These are phyloP conservation scores for Tachuris rubrigastra DNA, from an alignment of 2,113 vertebrate species.

Conservation along the genomic window DNA sequence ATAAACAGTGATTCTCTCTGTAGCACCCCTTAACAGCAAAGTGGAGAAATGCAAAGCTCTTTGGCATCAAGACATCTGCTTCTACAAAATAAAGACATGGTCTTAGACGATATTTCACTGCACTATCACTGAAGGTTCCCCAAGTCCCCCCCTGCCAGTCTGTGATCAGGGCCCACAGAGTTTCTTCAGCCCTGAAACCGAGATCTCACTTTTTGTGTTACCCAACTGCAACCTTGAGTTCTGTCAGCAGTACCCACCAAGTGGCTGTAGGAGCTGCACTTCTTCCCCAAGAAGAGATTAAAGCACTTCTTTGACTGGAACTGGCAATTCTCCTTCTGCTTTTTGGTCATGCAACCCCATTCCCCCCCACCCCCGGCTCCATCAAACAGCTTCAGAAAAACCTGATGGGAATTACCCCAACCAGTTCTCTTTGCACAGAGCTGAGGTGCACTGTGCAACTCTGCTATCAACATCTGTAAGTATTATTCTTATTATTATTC, in stretches of 20 bases:
- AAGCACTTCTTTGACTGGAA: not conserved
- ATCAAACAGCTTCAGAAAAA: not conserved
- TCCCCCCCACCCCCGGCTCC: not conserved
- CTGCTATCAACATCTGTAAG: not conserved
- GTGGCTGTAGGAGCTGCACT: not conserved
- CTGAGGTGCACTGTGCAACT: not conserved
- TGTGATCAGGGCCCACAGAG: not conserved
- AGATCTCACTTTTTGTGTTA: not conserved
- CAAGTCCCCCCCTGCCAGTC: not conserved
- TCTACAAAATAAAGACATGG: not conserved
- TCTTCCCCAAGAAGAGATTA: not conserved
- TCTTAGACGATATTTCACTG: not conserved
- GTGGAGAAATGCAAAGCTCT: not conserved
- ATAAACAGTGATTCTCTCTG: not conserved
- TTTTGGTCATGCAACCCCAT: not conserved
- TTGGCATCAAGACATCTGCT: not conserved
- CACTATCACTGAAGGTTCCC: not conserved
- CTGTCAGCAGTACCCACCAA: not conserved
- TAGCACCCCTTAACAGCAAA: not conserved
- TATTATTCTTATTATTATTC: too few species aligned
- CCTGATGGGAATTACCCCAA: not conserved
- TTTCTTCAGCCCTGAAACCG: not conserved
- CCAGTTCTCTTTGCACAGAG: not conserved
- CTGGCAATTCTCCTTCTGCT: not conserved
- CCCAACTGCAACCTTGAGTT: not conserved